These are phyloP conservation scores for Corythoichthys intestinalis DNA, from an alignment of 2,113 vertebrate genomes.

Conservation along the genomic window DNA sequence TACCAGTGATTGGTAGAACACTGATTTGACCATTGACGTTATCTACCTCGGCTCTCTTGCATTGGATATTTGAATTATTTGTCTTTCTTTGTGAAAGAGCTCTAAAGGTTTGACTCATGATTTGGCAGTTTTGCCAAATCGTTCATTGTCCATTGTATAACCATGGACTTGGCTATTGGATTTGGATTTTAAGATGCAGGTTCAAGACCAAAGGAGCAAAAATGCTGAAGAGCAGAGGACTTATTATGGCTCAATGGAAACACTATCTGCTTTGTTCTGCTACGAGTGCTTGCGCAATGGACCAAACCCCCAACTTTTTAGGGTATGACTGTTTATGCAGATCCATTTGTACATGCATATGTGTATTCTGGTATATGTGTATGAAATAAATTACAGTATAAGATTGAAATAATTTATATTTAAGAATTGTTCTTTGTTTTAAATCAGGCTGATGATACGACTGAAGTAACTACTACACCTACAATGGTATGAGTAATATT, in stretches of 20 bases:
- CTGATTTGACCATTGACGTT: background rate
- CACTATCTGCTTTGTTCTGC: background rate
- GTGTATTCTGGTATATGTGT: slow-evolving; percentile 1
- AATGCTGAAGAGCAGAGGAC: background rate
- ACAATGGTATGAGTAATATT: background rate
- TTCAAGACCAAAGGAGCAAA: background rate
- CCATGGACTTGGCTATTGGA: background rate
- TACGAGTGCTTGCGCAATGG: background rate
- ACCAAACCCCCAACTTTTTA: background rate
- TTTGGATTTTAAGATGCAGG: background rate
- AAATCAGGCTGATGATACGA: background rate
- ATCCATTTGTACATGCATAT: background rate
- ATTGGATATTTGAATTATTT: background rate
- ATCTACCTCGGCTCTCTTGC: slow-evolving; percentile 1
- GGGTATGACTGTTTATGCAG: slow-evolving; percentile 1
- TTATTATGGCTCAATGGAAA: background rate
- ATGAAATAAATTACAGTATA: background rate
- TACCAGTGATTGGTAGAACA: background rate
- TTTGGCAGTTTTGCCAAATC: background rate
- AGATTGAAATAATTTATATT: background rate
- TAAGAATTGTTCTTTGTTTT: background rate
- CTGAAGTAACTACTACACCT: slow-evolving; percentile 1
- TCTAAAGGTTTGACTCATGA: background rate
- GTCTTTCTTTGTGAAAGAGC: slow-evolving; percentile 1
- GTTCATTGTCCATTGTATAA: background rate